Conservation (phyloP, 2,888 invertebrate species). For the Cantharis flavilabris region DNA sequence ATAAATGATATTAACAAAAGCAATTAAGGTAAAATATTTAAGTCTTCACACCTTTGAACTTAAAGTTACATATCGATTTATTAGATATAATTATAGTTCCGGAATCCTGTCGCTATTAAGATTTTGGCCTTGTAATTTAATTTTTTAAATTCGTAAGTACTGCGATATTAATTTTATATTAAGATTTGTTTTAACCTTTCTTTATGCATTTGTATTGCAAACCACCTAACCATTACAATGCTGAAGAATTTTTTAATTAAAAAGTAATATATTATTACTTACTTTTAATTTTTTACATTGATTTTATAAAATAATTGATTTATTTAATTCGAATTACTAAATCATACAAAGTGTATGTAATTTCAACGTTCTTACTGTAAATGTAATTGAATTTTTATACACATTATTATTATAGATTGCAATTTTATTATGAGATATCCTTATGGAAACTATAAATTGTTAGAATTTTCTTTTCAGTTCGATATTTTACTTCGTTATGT, state of each 20-base stretch:
- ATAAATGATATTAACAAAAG: conserved; percentile 5
- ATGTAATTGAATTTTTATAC: not conserved
- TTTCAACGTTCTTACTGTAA: not conserved
- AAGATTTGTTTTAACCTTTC: not conserved
- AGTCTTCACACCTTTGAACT: conserved; percentile 20
- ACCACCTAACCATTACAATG: not conserved
- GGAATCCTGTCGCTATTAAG: conserved; percentile 19
- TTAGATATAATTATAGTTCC: conserved; percentile 22
- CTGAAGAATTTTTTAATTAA: not conserved
- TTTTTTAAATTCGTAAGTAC: not conserved
- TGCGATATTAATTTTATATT: not conserved
- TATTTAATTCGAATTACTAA: not conserved
- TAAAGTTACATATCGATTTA: conserved; percentile 15
- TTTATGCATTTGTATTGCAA: not conserved
- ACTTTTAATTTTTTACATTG: not conserved
- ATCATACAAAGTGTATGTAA: not conserved
- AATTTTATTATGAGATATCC: not conserved
- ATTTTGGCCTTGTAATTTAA: conserved; percentile 20
- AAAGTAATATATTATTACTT: not conserved
- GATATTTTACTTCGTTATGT: not conserved
- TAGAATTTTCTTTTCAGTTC: not conserved
- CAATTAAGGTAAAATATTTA: conserved; percentile 14
- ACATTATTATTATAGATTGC: not conserved
- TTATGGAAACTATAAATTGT: not conserved
- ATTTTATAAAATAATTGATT: not conserved